phyloP scores from a whole-genome alignment of 2,888 invertebrate genomes.

The Onthophagus sagittarius region DNA sequence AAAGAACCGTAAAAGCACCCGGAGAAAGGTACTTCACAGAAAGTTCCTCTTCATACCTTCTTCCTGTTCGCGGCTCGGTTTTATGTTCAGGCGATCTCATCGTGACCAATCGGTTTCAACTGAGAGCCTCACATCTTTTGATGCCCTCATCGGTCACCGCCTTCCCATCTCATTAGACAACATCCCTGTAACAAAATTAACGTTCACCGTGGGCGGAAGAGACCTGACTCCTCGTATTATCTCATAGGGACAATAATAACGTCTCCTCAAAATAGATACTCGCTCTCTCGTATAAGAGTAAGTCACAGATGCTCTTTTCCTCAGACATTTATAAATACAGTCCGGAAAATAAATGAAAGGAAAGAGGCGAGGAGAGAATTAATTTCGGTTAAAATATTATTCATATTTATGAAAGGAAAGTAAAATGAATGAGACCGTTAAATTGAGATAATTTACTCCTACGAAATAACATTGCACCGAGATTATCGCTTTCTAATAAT shows the following conservation, averaged over 20 bases:
- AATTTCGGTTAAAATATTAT: not conserved
- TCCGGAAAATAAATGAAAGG: not conserved
- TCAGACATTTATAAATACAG: not conserved
- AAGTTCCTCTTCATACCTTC: conserved; percentile 41
- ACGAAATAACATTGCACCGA: not conserved
- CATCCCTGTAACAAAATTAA: conserved; percentile 15
- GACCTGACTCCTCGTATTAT: not conserved
- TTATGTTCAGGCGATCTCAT: conserved; percentile 43
- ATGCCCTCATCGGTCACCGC: not conserved
- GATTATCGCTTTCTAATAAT: too few species aligned
- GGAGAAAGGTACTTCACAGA: conserved; percentile 43
- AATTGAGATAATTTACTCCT: not conserved
- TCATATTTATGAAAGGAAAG: not conserved
- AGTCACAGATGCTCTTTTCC: not conserved
- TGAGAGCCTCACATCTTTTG: conserved; percentile 17
- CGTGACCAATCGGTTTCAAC: conserved; percentile 16
- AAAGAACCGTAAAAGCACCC: conserved; percentile 46
- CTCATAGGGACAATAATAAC: conserved; percentile 6
- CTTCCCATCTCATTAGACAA: conserved; percentile 1
- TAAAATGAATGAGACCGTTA: not conserved
- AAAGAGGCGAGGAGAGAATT: not conserved
- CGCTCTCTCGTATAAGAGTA: not conserved
- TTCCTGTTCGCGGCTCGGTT: conserved; percentile 38
- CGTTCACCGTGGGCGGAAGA: not conserved
- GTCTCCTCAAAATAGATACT: not conserved